Percentiles rank a stretch among this genome's conserved stretches.
Conservation (phyloP, 2,797 vertebrate species). For the Pristis pectinata region DNA sequence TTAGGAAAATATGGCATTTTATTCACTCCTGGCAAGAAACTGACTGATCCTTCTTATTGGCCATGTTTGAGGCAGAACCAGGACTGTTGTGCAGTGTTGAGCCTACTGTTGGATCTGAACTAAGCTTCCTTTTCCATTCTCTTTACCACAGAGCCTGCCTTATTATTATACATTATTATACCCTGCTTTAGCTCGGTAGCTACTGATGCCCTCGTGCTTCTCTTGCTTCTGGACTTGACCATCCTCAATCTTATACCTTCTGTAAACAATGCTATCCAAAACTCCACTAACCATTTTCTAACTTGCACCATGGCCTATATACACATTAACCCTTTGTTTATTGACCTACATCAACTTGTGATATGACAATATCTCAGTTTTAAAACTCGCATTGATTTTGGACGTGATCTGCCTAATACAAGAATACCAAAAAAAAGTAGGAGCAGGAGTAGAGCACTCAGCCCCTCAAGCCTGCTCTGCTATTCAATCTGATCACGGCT, state of each 20-base stretch:
- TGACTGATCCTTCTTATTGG: not conserved
- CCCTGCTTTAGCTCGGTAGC: not conserved
- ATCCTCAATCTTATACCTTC: not conserved
- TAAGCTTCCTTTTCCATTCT: not conserved
- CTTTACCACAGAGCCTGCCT: not conserved
- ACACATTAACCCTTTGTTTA: not conserved
- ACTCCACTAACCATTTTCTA: not conserved
- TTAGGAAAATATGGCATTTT: no score
- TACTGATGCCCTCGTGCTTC: not conserved
- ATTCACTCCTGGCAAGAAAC: no score
- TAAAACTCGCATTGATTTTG: no score
- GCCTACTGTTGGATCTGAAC: not conserved
- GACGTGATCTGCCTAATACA: not conserved
- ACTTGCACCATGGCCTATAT: not conserved
- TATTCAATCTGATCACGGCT: no score
- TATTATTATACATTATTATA: not conserved
- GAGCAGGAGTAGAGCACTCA: no score
- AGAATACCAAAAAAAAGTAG: no score
- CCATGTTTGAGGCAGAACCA: not conserved
- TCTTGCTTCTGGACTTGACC: not conserved
- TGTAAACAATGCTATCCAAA: no score
- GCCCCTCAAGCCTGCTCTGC: no score
- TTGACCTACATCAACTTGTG: not conserved
- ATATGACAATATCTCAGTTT: no score
- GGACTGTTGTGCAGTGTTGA: not conserved